phyloP scores from a whole-genome alignment of 2,797 vertebrate genomes.

The Pteropus rufus region DNA sequence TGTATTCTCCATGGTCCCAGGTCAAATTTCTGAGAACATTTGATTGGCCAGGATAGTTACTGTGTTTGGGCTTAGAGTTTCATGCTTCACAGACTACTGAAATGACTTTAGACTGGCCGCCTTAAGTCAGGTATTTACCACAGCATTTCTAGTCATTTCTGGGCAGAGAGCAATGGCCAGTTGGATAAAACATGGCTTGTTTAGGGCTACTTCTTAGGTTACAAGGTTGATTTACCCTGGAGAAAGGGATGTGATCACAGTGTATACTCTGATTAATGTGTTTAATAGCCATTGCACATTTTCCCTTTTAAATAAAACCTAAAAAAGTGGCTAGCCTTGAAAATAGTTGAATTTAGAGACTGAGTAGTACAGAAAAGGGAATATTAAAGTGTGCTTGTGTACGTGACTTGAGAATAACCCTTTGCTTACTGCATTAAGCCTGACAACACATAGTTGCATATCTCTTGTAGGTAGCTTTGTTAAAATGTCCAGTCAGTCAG shows the following conservation, averaged over 20 bases:
- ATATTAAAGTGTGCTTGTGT: neutral
- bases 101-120: neutral
- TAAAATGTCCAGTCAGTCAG: neutral
- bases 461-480: neutral
- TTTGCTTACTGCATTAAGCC: neutral
- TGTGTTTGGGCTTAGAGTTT: neutral
- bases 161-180: neutral
- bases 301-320: neutral
- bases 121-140: neutral
- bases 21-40: neutral
- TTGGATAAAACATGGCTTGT: neutral
- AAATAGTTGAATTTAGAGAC: neutral
- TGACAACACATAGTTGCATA: neutral
- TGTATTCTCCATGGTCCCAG: neutral
- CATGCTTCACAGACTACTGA: neutral
- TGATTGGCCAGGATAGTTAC: neutral
- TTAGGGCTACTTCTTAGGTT: neutral
- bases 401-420: neutral
- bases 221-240: neutral
- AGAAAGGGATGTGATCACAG: neutral
- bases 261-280: neutral
- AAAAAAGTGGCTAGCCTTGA: neutral
- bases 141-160: neutral
- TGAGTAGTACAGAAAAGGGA: neutral
- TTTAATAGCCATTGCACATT: neutral